A percentile compares a stretch with the other conserved stretches of the same genome.
These are phyloP conservation scores for Orestias chungarensis DNA, from an alignment of 2,797 vertebrate species.

Conservation along the genomic window DNA sequence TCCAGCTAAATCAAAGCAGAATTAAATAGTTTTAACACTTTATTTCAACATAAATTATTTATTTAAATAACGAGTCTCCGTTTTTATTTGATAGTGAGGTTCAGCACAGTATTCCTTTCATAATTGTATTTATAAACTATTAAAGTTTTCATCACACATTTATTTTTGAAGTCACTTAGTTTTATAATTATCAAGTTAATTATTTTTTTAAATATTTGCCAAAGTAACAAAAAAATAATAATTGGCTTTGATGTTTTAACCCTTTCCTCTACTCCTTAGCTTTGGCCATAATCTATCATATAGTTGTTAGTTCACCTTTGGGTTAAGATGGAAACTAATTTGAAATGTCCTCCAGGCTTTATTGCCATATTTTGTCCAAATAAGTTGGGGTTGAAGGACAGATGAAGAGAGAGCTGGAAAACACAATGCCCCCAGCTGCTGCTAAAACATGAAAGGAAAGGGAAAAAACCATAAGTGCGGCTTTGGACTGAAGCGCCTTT, in stretches of 20 bases:
- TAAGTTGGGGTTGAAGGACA: neutral
- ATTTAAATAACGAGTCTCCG: too few species aligned
- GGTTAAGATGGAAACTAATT: neutral
- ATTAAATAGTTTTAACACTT: neutral
- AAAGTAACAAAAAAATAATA: neutral
- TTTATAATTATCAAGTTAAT: neutral
- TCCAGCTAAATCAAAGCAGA: neutral
- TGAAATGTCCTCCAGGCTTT: neutral
- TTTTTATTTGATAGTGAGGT: too few species aligned
- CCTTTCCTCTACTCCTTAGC: neutral
- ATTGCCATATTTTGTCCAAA: conserved; percentile 5
- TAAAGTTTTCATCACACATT: neutral
- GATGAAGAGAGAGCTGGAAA: conserved; percentile 4
- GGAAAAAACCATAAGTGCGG: conserved; percentile 8
- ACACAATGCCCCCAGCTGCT: conserved; percentile 10
- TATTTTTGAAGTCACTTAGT: neutral
- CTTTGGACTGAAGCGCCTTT: conserved; percentile 14
- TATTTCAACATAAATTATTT: too few species aligned
- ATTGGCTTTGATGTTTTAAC: neutral
- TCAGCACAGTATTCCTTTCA: too few species aligned
- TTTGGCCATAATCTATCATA: conserved; percentile 5
- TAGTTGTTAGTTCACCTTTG: conserved; percentile 1
- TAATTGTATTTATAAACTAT: too few species aligned
- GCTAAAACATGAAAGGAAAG: conserved; percentile 10
- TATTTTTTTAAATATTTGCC: neutral